Conservation (phyloP, 2,797 vertebrate genomes). For the Rhabdomys pumilio region DNA sequence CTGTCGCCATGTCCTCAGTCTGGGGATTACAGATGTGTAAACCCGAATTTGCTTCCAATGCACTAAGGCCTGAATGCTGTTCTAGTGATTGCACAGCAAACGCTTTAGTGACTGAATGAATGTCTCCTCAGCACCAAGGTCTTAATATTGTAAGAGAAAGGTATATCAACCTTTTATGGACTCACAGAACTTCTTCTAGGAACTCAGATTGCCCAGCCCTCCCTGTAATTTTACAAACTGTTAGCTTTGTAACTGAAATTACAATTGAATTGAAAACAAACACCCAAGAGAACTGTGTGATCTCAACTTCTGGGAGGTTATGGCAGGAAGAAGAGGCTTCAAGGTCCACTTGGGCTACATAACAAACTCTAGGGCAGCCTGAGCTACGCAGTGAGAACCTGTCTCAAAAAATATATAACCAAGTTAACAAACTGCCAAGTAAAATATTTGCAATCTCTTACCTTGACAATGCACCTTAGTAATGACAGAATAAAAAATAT, state of each 20-base stretch:
- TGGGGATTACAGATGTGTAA: not conserved
- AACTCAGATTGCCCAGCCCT: too few relatives aligned
- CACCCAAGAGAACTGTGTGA: not conserved
- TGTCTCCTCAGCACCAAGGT: not conserved
- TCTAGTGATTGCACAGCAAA: not conserved
- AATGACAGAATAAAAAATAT: not conserved
- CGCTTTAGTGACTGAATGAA: not conserved
- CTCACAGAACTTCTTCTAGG: not conserved
- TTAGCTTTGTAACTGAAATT: too few relatives aligned
- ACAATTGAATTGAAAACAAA: not conserved
- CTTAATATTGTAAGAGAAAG: not conserved
- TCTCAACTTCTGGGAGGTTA: not conserved
- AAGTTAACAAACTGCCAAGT: not conserved
- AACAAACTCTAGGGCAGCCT: not conserved
- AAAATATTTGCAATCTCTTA: not conserved
- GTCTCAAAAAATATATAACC: not conserved
- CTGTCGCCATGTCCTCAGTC: not conserved
- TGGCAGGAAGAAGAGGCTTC: not conserved
- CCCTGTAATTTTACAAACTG: not conserved
- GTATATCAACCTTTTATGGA: not conserved
- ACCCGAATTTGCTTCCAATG: not conserved
- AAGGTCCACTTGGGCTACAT: not conserved
- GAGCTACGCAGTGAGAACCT: not conserved
- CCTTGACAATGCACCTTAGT: not conserved
- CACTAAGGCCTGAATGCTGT: not conserved